Base-by-base conservation (phyloP, 2,797 vertebrate genomes). In the Cuniculus paca region DNA sequence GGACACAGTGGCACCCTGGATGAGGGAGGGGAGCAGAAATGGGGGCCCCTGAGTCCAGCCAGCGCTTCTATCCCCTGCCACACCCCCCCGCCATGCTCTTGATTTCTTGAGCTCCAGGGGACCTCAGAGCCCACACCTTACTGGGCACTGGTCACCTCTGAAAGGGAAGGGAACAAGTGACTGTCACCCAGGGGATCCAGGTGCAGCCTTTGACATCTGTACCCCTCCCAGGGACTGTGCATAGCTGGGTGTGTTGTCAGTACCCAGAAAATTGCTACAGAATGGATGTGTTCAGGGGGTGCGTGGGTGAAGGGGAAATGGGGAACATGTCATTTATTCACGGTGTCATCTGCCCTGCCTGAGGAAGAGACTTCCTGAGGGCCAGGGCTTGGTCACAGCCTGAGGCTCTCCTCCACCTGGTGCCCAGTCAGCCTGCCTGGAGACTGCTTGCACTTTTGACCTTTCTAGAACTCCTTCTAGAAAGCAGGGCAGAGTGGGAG, bases 1-100 rank as follows among this genome's bases (percentile, higher is more conserved):
- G 75, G 98, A 99, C 42, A 98, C 98, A 2, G 98, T 96, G 54
- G 98, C 88, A 75, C 97, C 98, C 99, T 99, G 97, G 0, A 28
- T 31, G 54, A 22, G 50, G 52, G 6, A 75, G 34, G 52, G 75
- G 48, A 50, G 28, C 22, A 90, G 78, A 77, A 22, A 90, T 6
- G 36, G 82, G 22, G 36, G 10, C 2, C 13, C 20, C 10, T 24
- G 90, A 77, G 45, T 93, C 20, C 45, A 54, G 11, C 26, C 52
- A 58, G 61, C 48, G 45, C 19, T 20, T 87, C 45, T 45, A 4
- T 2, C 14, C 19, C 10, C 17, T 0, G 0, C 42, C 42, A 16
- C n/a, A n/a, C n/a, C n/a, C n/a, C 17, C 34, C 34, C 34, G 16
- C 34, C 22, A 24, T 22, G 60, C 28, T 10, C 14, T 65, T 36